Evolutionary conservation across 2,113 vertebrate species (phyloP).

Genomic region (Ochotona princeps): DNA sequence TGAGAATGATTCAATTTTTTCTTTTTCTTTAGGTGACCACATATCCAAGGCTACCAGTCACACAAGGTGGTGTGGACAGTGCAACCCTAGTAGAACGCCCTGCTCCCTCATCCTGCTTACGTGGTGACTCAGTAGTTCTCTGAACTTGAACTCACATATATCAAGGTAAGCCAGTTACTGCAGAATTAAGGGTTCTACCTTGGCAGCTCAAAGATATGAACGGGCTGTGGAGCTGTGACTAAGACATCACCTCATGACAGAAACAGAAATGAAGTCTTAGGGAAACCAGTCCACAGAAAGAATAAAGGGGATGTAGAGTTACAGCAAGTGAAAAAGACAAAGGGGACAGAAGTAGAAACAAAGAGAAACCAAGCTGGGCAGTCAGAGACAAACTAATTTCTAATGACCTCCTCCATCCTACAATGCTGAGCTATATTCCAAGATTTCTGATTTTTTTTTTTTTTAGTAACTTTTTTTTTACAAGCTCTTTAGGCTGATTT

Average conservation of each 20-base stretch:
- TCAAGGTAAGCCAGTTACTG: not conserved
- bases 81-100: not conserved
- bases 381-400: not conserved
- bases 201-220: conserved; percentile 28
- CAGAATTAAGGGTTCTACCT: not conserved
- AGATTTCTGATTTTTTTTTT: conserved; percentile 21
- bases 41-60: not conserved
- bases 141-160: not conserved
- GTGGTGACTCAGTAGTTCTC: not conserved
- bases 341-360: not conserved
- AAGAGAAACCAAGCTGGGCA: not conserved
- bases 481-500: conserved; percentile 27
- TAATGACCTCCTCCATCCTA: conserved; percentile 1
- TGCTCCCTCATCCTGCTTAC: not conserved
- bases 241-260: not conserved
- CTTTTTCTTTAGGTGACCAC: not conserved
- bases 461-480: conserved; percentile 32
- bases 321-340: not conserved
- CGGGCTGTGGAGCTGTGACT: not conserved
- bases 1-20: not conserved
- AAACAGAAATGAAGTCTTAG: not conserved
- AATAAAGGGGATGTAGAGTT: not conserved
- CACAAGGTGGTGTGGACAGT: not conserved
- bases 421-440: not conserved
- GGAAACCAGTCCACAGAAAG: not conserved